Evolutionary conservation across 2,888 invertebrate genomes (phyloP), one percentile per base, ranked within the genome.

Genomic region (Scelioninae gen. 2): DNA sequence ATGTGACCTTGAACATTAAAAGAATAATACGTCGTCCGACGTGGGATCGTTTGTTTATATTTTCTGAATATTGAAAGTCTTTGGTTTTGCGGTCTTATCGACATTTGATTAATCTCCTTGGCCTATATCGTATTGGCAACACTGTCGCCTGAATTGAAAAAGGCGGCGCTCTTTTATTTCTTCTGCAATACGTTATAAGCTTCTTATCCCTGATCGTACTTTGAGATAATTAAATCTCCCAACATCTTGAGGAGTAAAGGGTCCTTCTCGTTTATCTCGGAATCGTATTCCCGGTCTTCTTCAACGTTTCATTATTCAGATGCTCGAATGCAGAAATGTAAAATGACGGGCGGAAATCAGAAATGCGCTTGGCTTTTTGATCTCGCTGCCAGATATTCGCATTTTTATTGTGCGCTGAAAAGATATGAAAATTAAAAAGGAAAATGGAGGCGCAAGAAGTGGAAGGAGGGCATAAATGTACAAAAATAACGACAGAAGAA

Each of bases 361-460:
- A 64, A 64, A 43, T 33, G 18, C 16, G 31, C 41, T 52, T 18
- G 52, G 37, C 52, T 58, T 52, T 64, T 57, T 28, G 45, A 22
- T 64, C 31, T 41, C 31, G 19, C 46, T 28, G 53, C 45, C 43
- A 22, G 45, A 22, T 31, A 43, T 19, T 41, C n/a, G 18, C 19
- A 9, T 46, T 46, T 31, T 60, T 15, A 63, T 63, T 48, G 39
- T 33, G n/a, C 25, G 37, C 15, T 46, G 33, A 61, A 65, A 67
- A 74, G 46, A 63, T 71, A 73, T 64, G 71, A 75, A 75, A 73
- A 77, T 63, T 67, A 60, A 61, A 60, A 52, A 53, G 45, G 11
- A 16, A 39, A 52, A 64, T 22, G 37, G 60, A 61, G 41, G 25
- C 28, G 13, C 41, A 9, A 45, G 18, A 46, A 22, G 19, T 43